These are phyloP conservation scores for Rhynchonycteris naso DNA, from an alignment of 2,797 vertebrate species.

Conservation along the genomic window DNA sequence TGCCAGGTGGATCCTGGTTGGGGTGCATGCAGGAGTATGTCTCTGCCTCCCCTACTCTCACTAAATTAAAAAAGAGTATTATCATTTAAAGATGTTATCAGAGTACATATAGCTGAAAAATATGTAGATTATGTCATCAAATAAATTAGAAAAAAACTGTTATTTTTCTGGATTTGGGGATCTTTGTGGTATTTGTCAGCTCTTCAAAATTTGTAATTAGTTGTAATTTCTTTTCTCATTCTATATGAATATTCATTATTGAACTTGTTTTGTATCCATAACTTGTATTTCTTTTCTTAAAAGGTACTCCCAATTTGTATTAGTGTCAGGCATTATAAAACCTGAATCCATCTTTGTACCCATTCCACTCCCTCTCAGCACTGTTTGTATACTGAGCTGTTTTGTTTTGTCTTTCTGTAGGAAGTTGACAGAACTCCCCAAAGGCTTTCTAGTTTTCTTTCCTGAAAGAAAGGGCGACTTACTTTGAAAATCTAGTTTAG, in stretches of 20 bases:
- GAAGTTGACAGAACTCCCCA: not conserved
- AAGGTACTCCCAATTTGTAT: not conserved
- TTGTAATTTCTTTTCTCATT: constrained; percentile 18
- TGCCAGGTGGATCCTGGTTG: too few species aligned
- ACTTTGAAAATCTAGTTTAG: not conserved
- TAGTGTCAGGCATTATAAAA: constrained; percentile 23
- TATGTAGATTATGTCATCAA: not conserved
- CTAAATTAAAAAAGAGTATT: not conserved
- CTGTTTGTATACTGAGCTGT: not conserved
- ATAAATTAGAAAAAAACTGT: constrained; percentile 14
- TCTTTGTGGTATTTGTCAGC: not conserved
- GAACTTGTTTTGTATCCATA: not conserved
- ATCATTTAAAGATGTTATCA: not conserved
- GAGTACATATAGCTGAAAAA: not conserved
- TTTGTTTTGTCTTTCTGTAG: not conserved
- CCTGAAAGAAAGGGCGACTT: not conserved
- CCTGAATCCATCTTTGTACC: not conserved
- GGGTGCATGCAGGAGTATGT: too few species aligned
- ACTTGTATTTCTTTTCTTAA: constrained; percentile 15
- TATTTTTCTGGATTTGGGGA: constrained; percentile 25
- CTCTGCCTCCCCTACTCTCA: too few species aligned
- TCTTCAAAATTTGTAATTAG: constrained; percentile 34
- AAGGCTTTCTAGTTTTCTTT: not conserved
- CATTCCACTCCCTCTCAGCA: not conserved
- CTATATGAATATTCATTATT: constrained; percentile 1